Conservation (phyloP, 2,888 invertebrate genomes). For the Campaea margaritaria region DNA sequence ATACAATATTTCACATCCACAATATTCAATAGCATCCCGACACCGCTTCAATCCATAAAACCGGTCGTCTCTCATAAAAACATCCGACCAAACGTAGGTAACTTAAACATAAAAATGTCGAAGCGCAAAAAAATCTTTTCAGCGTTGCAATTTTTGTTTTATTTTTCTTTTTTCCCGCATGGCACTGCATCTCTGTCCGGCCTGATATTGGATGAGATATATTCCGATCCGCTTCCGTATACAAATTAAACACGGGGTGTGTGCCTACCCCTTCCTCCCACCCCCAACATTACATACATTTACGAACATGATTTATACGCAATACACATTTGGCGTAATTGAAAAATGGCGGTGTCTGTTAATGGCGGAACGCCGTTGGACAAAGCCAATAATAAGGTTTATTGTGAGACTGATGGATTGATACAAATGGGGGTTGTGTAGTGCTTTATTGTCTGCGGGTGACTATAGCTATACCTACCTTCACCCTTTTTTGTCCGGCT, state of each 20-base stretch:
- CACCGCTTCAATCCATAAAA: constrained; percentile 56
- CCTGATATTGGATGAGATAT: constrained; percentile 66
- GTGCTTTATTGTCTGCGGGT: constrained; percentile 33
- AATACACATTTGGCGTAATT: constrained; percentile 83
- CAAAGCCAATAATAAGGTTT: constrained; percentile 74
- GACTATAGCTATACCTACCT: no score
- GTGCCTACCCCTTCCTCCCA: constrained; percentile 47
- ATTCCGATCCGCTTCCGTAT: constrained; percentile 70
- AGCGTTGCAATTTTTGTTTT: constrained; percentile 44
- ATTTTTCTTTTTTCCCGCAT: constrained; percentile 40
- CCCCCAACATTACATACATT: constrained; percentile 39
- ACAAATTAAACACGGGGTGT: constrained; percentile 79
- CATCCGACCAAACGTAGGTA: constrained; percentile 47
- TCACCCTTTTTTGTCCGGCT: no score
- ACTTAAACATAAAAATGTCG: constrained; percentile 60
- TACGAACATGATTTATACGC: constrained; percentile 76
- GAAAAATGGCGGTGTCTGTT: constrained; percentile 76
- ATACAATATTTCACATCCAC: constrained; percentile 33
- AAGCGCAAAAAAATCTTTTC: constrained; percentile 56
- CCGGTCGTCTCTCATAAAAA: constrained; percentile 56
- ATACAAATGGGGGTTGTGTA: constrained; percentile 47
- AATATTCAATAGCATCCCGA: constrained; percentile 52
- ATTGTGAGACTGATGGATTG: constrained; percentile 45
- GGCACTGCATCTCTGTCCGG: constrained; percentile 56
- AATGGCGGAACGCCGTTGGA: constrained; percentile 64